These are phyloP conservation scores for Pollicipes pollicipes DNA, from an alignment of 1,140 invertebrate genomes.

Conservation along the genomic window DNA sequence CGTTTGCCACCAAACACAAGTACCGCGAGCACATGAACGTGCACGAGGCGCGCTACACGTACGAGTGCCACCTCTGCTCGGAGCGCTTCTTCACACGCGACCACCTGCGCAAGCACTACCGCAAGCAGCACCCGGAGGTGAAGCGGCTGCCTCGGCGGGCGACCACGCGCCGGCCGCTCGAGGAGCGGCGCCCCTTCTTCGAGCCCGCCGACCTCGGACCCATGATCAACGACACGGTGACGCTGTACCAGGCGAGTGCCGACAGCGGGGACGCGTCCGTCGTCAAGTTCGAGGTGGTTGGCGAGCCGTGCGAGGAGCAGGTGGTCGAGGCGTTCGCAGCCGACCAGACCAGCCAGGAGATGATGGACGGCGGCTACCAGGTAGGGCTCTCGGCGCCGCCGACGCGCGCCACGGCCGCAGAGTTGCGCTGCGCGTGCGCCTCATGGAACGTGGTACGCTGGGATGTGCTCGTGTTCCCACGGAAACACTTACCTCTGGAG, in stretches of 20 bases:
- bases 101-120: background rate
- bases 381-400: background rate
- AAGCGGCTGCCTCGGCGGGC: background rate
- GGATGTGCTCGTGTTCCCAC: too few relatives aligned
- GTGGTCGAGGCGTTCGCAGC: background rate
- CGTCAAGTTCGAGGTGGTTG: background rate
- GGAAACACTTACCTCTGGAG: too few relatives aligned
- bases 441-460: too few relatives aligned
- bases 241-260: background rate
- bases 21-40: background rate
- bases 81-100: background rate
- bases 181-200: background rate
- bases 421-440: too few relatives aligned
- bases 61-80: background rate
- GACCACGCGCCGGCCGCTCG: background rate
- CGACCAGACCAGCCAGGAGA: background rate
- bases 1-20: background rate
- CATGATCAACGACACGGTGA: background rate
- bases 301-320: background rate
- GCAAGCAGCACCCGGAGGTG: background rate
- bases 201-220: background rate
- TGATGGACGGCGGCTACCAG: background rate
- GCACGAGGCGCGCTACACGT: background rate
- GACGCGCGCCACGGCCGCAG: too few relatives aligned
- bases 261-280: background rate